phyloP scores from a whole-genome alignment of 2,113 vertebrate species.

The Dromiciops gliroides region DNA sequence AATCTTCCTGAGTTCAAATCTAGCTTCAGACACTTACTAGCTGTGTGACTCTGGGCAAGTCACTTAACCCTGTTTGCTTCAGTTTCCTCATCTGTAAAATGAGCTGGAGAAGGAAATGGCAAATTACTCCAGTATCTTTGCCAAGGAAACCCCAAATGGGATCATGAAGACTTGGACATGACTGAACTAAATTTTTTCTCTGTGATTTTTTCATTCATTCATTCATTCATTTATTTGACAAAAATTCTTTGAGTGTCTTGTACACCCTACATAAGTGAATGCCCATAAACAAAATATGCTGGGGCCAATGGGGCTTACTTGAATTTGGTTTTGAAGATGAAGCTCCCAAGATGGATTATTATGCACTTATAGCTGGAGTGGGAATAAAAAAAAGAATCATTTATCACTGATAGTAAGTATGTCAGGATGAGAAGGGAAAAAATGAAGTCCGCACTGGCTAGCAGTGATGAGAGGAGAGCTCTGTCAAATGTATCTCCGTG shows the following conservation, averaged over 20 bases:
- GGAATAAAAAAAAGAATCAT: constrained; percentile 63
- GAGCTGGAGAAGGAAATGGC: no score
- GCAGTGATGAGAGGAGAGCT: neutral
- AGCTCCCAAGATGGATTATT: neutral
- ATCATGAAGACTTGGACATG: no score
- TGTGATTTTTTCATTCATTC: neutral
- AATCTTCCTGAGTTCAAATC: no score
- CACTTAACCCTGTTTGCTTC: no score
- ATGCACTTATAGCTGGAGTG: constrained; percentile 26
- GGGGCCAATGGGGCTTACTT: neutral
- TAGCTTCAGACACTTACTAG: no score
- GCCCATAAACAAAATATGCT: neutral
- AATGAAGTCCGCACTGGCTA: accelerated
- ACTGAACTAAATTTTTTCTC: neutral
- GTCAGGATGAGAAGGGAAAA: neutral
- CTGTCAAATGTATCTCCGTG: accelerated
- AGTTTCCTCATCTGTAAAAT: no score
- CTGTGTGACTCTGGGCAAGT: no score
- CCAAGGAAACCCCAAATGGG: no score
- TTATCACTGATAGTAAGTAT: neutral
- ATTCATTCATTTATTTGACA: neutral
- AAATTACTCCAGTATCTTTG: no score
- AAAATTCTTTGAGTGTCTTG: accelerated
- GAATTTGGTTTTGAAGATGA: neutral
- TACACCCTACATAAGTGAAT: neutral